A percentile compares a stretch with the other conserved stretches of the same genome.
Conservation (phyloP, 2,113 vertebrate species). For the Pogona vitticeps region DNA sequence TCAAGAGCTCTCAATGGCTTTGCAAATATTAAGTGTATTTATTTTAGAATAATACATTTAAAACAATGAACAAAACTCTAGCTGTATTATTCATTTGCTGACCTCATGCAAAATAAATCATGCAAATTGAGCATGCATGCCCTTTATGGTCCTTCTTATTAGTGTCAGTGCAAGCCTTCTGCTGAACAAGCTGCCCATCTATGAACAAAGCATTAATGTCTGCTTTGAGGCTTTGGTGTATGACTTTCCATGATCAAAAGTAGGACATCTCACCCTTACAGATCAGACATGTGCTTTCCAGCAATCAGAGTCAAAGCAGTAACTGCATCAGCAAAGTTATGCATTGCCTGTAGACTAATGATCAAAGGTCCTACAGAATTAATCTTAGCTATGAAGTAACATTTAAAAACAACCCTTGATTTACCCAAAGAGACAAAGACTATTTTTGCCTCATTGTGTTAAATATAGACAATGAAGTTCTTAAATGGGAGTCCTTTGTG, state of each 20-base stretch:
- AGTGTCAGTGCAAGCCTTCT: background rate
- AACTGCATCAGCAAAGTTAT: constrained; percentile 22
- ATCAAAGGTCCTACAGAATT: constrained; percentile 8
- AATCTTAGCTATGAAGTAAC: background rate
- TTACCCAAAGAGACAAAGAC: background rate
- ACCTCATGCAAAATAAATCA: background rate
- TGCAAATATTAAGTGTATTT: background rate
- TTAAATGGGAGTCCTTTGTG: background rate
- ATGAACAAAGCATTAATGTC: constrained; percentile 1
- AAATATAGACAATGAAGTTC: background rate
- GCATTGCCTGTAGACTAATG: constrained; percentile 16
- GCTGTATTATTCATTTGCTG: background rate
- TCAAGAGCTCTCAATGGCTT: background rate
- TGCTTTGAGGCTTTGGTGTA: constrained; percentile 29
- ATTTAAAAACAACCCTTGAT: constrained; percentile 6
- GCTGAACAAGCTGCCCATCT: background rate
- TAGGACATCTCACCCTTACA: constrained; percentile 18
- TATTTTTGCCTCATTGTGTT: background rate
- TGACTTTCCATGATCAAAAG: constrained; percentile 38
- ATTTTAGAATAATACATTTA: background rate
- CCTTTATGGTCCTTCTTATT: background rate
- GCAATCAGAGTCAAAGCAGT: constrained; percentile 29
- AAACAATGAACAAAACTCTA: background rate
- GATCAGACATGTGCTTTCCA: constrained; percentile 24
- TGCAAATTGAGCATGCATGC: background rate